phyloP scores from a whole-genome alignment of 1,140 invertebrate genomes.

The Cylas formicarius region DNA sequence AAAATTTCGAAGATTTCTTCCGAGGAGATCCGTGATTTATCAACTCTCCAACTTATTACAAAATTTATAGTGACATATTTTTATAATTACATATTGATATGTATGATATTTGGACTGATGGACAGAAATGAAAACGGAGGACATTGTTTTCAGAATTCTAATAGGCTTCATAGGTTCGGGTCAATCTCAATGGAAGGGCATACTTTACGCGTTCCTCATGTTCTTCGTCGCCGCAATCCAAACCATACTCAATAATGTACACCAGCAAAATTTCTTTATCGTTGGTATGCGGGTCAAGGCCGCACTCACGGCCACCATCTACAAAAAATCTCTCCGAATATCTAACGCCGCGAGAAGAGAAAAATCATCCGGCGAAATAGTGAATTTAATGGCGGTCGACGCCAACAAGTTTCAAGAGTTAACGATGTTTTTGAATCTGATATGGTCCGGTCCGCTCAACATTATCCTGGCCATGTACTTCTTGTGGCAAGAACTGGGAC shows the following conservation, averaged over 20 bases:
- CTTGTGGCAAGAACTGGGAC: slow-evolving; percentile 77
- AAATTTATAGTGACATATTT: too few relatives aligned
- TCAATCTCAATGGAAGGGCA: slow-evolving; percentile 77
- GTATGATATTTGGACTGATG: neutral
- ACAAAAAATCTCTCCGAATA: slow-evolving; percentile 76
- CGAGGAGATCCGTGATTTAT: too few relatives aligned
- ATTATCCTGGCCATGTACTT: slow-evolving; percentile 81
- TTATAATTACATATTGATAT: slow-evolving; percentile 39
- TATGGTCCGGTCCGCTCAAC: slow-evolving; percentile 94
- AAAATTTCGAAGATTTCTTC: too few relatives aligned
- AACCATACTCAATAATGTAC: slow-evolving; percentile 82
- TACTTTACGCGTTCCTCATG: slow-evolving; percentile 68
- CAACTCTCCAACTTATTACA: too few relatives aligned
- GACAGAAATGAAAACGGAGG: neutral
- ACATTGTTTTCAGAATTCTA: slow-evolving; percentile 52
- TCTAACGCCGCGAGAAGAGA: slow-evolving; percentile 73
- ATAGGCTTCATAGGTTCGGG: slow-evolving; percentile 57
- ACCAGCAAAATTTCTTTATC: slow-evolving; percentile 84
- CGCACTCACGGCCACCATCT: slow-evolving; percentile 85
- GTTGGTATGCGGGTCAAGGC: slow-evolving; percentile 87
- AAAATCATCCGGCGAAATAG: slow-evolving; percentile 72
- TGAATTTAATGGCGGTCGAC: slow-evolving; percentile 90
- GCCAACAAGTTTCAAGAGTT: slow-evolving; percentile 78
- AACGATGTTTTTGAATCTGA: slow-evolving; percentile 84
- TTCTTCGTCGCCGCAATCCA: slow-evolving; percentile 74